Evolutionary conservation across 1,140 invertebrate genomes (phyloP).

Genomic region (Scaptomyza graminum): DNA sequence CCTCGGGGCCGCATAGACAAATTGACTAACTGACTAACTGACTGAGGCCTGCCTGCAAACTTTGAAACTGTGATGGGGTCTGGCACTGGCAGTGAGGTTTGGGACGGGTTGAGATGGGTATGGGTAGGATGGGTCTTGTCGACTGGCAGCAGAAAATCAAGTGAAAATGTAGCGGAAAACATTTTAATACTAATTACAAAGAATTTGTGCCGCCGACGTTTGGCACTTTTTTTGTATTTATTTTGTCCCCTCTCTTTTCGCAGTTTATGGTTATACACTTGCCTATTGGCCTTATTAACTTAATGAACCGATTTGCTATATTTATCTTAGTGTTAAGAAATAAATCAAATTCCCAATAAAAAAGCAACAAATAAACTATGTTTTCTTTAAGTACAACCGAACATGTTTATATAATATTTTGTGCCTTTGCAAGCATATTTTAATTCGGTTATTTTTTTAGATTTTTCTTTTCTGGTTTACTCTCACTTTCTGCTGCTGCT

Average conservation of each 20-base stretch:
- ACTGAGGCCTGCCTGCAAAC: slow-evolving; percentile 36
- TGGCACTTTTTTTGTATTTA: slow-evolving; percentile 73
- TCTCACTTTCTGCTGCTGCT: slow-evolving; percentile 53
- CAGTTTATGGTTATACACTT: slow-evolving; percentile 1
- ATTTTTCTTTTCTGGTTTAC: slow-evolving; percentile 23
- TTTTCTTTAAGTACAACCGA: no score
- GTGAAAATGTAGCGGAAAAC: slow-evolving; percentile 81
- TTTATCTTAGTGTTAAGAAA: no score
- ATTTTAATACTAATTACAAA: slow-evolving; percentile 83
- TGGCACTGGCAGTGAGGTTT: neutral
- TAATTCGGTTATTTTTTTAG: slow-evolving; percentile 7
- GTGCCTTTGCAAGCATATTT: slow-evolving; percentile 31
- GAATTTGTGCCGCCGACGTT: slow-evolving; percentile 77
- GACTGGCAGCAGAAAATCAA: slow-evolving; percentile 65
- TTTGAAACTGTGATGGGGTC: slow-evolving; percentile 19
- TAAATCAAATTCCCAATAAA: no score
- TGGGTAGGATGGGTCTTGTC: slow-evolving; percentile 13
- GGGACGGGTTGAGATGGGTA: neutral
- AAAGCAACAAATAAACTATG: no score
- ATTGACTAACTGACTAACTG: slow-evolving; percentile 78
- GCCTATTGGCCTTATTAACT: slow-evolving; percentile 9
- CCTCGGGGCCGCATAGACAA: slow-evolving; percentile 72
- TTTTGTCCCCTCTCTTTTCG: slow-evolving; percentile 1
- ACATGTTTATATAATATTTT: neutral
- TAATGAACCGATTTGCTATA: neutral